Evolutionary conservation across 2,888 invertebrate species (phyloP).

Genomic region (Malthinus seriepunctatus): DNA sequence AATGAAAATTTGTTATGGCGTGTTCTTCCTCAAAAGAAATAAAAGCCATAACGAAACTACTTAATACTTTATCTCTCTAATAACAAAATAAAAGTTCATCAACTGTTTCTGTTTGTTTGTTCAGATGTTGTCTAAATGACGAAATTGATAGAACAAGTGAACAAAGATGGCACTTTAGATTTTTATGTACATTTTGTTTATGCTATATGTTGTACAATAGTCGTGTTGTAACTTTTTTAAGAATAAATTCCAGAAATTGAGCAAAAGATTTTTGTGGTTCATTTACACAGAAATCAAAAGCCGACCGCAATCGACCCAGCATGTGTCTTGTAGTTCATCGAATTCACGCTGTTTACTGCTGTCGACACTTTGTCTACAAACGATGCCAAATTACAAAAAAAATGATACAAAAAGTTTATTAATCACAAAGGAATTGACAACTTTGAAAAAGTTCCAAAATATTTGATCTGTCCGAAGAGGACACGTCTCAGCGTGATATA

Average conservation of each 20-base stretch:
- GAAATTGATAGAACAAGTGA: neutral
- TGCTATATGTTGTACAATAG: too few species aligned
- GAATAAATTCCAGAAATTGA: constrained; percentile 11
- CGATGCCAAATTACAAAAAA: constrained; percentile 15
- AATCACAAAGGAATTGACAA: too few species aligned
- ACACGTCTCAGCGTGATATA: too few species aligned
- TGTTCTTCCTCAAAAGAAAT: constrained; percentile 24
- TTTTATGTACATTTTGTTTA: too few species aligned
- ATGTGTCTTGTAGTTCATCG: constrained; percentile 36
- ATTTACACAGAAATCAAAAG: constrained; percentile 34
- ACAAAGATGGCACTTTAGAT: constrained; percentile 11
- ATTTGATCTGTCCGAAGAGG: too few species aligned
- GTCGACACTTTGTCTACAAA: constrained; percentile 27
- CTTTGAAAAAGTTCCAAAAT: too few species aligned
- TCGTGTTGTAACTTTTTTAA: neutral
- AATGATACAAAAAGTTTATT: too few species aligned
- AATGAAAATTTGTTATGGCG: constrained; percentile 34
- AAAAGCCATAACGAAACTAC: constrained; percentile 28
- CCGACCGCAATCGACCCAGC: constrained; percentile 33
- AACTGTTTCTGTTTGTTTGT: constrained; percentile 10
- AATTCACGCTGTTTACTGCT: constrained; percentile 33
- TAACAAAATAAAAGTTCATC: constrained; percentile 7
- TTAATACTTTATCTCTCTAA: constrained; percentile 10
- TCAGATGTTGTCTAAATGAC: constrained; percentile 3
- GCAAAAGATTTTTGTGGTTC: constrained; percentile 13